Evolutionary conservation across 92 coral and sea anemone species (phyloP).

Genomic region (Muricea muricata): DNA sequence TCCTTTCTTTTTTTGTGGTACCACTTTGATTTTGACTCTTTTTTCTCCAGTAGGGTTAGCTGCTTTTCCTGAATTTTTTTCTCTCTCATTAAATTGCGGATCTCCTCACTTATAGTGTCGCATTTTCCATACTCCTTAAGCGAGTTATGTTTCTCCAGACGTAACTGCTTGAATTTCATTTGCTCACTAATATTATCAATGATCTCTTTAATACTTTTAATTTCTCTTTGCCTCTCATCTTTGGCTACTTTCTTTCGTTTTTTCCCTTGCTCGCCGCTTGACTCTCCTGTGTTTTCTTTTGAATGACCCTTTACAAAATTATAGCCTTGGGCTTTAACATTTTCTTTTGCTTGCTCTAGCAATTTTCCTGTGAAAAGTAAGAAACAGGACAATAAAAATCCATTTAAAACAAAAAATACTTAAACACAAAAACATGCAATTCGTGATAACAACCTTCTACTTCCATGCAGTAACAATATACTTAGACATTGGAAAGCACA

Average conservation of each 20-base stretch:
- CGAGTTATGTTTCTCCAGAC: slow-evolving; percentile 45
- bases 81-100: slow-evolving; percentile 30
- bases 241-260: slow-evolving; percentile 7
- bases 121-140: slow-evolving; percentile 27
- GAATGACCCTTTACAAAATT: slow-evolving; percentile 56
- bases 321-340: slow-evolving; percentile 41
- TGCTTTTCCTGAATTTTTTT: slow-evolving; percentile 22
- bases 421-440: too few species aligned
- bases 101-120: slow-evolving; percentile 16
- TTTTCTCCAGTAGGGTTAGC: slow-evolving; percentile 8
- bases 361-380: slow-evolving; percentile 52
- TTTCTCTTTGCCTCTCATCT: slow-evolving; percentile 24
- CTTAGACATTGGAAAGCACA: background rate
- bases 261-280: slow-evolving; percentile 6
- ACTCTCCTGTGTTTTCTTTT: slow-evolving; percentile 33
- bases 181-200: background rate
- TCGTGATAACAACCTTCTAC: background rate
- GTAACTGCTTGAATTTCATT: slow-evolving; percentile 43
- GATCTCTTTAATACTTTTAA: background rate
- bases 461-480: background rate
- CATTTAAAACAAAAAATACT: too few species aligned
- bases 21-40: slow-evolving; percentile 20
- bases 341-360: slow-evolving; percentile 63
- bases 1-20: slow-evolving; percentile 40
- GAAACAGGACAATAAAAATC: background rate